Evolutionary conservation across 2,113 vertebrate genomes (phyloP).

Genomic region (Columba janthina): DNA sequence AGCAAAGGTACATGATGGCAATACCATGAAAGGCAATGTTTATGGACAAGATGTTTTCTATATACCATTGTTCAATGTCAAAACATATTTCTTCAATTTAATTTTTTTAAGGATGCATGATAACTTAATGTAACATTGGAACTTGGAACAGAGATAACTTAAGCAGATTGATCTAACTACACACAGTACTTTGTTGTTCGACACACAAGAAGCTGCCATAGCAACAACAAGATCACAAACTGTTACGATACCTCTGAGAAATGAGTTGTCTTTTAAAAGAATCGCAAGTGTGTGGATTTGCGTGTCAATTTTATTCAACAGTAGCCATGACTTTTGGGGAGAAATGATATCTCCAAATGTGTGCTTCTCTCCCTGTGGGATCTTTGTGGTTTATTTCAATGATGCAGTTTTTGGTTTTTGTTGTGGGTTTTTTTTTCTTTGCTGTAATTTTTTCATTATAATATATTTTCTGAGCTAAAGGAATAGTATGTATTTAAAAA

Average conservation of each 20-base stretch:
- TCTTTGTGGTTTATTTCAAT: background rate
- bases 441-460: background rate
- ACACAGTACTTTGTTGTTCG: slow-evolving; percentile 62
- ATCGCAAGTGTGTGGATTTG: background rate
- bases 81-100: slow-evolving; percentile 60
- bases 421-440: background rate
- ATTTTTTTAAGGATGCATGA: background rate
- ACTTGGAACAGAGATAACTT: slow-evolving; percentile 51
- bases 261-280: slow-evolving; percentile 10
- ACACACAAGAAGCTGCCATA: slow-evolving; percentile 64
- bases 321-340: background rate
- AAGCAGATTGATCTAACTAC: slow-evolving; percentile 65
- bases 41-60: background rate
- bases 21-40: slow-evolving; percentile 34
- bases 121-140: background rate
- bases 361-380: background rate
- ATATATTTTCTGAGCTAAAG: background rate
- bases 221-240: slow-evolving; percentile 69
- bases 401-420: background rate
- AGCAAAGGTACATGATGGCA: background rate
- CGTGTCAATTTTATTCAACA: background rate
- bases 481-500: background rate
- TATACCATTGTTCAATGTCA: background rate
- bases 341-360: background rate
- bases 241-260: slow-evolving; percentile 54